Evolutionary conservation across 2,888 invertebrate species (phyloP).

Genomic region (Mesopsocus fuscifrons): DNA sequence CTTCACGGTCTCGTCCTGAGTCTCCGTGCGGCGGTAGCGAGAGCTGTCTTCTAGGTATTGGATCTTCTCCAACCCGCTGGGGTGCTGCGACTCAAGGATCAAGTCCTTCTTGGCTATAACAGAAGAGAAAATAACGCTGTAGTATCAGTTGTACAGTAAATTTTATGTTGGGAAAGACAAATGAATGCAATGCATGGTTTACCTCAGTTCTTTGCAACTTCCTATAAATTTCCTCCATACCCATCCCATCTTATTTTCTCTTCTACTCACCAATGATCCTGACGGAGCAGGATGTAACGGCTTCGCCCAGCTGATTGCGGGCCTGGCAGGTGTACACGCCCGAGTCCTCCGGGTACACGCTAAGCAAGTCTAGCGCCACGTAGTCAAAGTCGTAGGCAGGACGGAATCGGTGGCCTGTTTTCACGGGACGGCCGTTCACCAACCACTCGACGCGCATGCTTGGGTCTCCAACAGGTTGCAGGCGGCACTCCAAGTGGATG

Average conservation of each 20-base stretch:
- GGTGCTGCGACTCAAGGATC: constrained; percentile 74
- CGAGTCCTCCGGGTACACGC: constrained; percentile 93
- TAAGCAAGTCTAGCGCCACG: constrained; percentile 86
- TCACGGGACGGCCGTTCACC: constrained; percentile 81
- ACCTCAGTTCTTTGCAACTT: too few species aligned
- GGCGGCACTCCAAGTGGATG: constrained; percentile 76
- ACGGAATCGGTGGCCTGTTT: constrained; percentile 83
- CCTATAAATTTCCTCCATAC: too few species aligned
- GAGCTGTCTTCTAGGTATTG: constrained; percentile 78
- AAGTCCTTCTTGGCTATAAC: constrained; percentile 60
- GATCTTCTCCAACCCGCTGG: constrained; percentile 78
- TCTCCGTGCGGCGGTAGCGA: constrained; percentile 62
- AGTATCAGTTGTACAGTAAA: too few species aligned
- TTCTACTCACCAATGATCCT: constrained; percentile 41
- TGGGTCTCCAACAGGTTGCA: constrained; percentile 81
- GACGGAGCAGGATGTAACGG: constrained; percentile 79
- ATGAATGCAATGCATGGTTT: too few species aligned
- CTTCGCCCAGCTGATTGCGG: constrained; percentile 84
- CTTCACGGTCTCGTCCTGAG: constrained; percentile 64
- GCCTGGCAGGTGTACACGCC: constrained; percentile 93
- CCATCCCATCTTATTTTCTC: too few species aligned
- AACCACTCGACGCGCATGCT: constrained; percentile 92
- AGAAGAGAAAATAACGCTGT: too few species aligned
- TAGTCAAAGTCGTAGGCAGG: constrained; percentile 95
- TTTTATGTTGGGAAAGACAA: too few species aligned